Percentiles rank a stretch among this genome's conserved stretches.
Conservation (phyloP, 2,797 vertebrate species). For the Antrozous pallidus region DNA sequence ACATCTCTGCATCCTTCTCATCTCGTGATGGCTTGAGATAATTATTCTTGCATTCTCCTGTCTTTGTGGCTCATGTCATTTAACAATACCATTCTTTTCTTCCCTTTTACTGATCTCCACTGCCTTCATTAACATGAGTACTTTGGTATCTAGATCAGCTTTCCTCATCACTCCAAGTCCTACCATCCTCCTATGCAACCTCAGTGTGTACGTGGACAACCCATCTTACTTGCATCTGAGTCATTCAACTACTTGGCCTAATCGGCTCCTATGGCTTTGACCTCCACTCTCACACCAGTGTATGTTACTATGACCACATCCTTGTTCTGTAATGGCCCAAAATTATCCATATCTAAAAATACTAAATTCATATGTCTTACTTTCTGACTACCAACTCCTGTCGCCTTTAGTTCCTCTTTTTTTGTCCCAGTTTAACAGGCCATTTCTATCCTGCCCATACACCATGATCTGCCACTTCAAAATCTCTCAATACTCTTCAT, state of each 20-base stretch:
- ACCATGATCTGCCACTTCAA: neutral
- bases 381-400: neutral
- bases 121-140: neutral
- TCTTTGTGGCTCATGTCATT: neutral
- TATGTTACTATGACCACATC: neutral
- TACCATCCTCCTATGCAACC: neutral
- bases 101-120: neutral
- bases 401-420: neutral
- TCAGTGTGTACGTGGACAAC: neutral
- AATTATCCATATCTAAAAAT: constrained; percentile 1
- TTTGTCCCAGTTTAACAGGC: neutral
- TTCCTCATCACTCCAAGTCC: neutral
- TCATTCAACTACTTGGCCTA: neutral
- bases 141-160: neutral
- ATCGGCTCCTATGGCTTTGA: neutral
- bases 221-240: neutral
- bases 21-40: neutral
- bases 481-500: neutral
- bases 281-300: neutral
- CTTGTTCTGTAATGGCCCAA: neutral
- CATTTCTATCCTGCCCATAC: neutral
- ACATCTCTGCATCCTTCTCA: neutral
- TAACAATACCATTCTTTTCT: neutral
- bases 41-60: neutral
- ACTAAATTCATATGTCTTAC: constrained; percentile 7